Evolutionary conservation across 2,797 vertebrate genomes (phyloP).

Genomic region (Rhabdophis nuchalis): DNA sequence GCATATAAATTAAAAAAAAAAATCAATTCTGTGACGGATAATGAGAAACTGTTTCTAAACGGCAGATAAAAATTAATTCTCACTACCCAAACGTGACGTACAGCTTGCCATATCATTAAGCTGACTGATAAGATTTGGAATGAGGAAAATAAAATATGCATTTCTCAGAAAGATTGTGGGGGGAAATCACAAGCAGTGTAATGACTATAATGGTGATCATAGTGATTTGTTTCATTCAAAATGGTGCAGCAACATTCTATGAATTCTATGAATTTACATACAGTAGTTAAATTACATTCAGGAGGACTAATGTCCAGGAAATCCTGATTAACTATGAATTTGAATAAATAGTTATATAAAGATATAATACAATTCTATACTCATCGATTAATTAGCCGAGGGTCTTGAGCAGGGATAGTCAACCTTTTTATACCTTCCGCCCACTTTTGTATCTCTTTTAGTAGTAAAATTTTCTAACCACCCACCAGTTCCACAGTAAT

Average conservation of each 20-base stretch:
- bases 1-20: constrained; percentile 27
- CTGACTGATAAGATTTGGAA: background rate
- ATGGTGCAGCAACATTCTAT: background rate
- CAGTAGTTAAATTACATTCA: background rate
- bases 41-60: constrained; percentile 48
- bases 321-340: background rate
- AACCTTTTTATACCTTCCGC: too few relatives aligned
- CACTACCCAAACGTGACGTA: constrained; percentile 39
- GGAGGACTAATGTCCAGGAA: background rate
- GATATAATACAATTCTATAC: background rate
- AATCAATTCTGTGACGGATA: constrained; percentile 56
- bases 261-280: background rate
- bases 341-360: background rate
- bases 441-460: too few relatives aligned
- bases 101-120: background rate
- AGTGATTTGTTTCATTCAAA: background rate
- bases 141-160: background rate
- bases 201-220: background rate
- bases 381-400: background rate
- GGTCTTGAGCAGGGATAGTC: background rate
- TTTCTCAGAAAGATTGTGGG: constrained; percentile 2
- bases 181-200: background rate
- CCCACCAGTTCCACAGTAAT: too few relatives aligned
- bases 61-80: constrained; percentile 35
- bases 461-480: too few relatives aligned